Evolutionary conservation across 2,797 vertebrate genomes (phyloP), one percentile per base, ranked within the genome.

Genomic region (Trachops cirrhosus): DNA sequence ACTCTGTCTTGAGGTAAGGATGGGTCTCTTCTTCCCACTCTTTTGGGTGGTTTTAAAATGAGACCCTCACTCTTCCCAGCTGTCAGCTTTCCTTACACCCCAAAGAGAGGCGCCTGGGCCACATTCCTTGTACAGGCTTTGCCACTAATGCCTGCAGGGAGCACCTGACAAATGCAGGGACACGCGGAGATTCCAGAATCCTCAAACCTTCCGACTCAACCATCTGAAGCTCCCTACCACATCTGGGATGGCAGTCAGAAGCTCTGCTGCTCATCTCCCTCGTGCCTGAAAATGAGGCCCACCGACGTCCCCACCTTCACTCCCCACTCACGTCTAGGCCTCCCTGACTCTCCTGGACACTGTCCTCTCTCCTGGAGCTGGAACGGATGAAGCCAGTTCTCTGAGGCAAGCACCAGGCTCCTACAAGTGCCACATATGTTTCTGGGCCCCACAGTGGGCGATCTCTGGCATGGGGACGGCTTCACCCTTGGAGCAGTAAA

Each of bases 211-310:
- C 75, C 68, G 41, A 16, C 14, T 16, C 64, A 18, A 0, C 2
- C 41, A 16, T 18, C 46, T 6, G 14, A 59, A 57, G 44, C 32
- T 19, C 26, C 29, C 2, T 0, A 22, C 26, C n/a, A 37, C 86
- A 19, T 21, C 77, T 24, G 32, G 57, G 50, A 37, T 7, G 12
- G 34, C 2, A 3, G 26, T 34, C 22, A 52, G 70, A 59, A 24
- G 50, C 50, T 44, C 32, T 32, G 16, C 24, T 6, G 39, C 32
- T 82, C 34, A 1, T 14, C 34, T 24, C 9, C 16, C 8, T 64
- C 3, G 0, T 7, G 26, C 39, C 79, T 0, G 0, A 21, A 73
- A 48, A 24, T 1, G 8, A 54, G 21, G 22, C 22, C 32, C 26
- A 7, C 24, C 0, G 0, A 12, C 0, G 0, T 1, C 46, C 54